Base-by-base conservation (phyloP, 2,113 vertebrate species). In the Epinephelus moara region DNA sequence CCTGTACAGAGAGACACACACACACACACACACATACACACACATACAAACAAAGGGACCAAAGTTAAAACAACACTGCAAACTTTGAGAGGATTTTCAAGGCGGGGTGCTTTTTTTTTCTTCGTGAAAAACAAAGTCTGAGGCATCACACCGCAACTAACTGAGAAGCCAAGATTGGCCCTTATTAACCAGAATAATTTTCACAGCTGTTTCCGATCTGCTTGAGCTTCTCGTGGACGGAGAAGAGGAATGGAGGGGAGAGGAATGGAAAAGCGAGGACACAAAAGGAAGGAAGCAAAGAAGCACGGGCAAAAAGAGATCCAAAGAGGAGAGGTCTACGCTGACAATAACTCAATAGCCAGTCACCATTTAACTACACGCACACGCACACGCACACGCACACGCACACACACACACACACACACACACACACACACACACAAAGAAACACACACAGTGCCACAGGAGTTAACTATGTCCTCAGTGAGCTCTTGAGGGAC, bases 181-280 rank as follows among this genome's bases (percentile, higher is more conserved):
- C 50, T 79, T 78, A 83, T 91, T 88, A 89, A 63, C 66, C 81
- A 85, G 70, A 89, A 91, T 88, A 86, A 91, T 90, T 91, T 85
- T 86, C 74, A 94, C 94, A 95, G 92, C 93, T 93, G 91, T 93
- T 95, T 94, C 83, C n/a, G 85, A 94, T 95, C 88, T 75, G 81
- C 87, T 93, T 82, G 83, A 78, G 79, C 86, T 87, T 82, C 83
- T 85, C 42, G 61, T 82, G 77, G 82, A 69, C 73, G 10, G 59
- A 81, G 63, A 23, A 55, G 70, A 27, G 21, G 53, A 71, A 62
- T 47, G 83, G 50, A 70, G 75, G n/a, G 30, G 60, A 67, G 66
- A 63, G 49, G 81, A 60, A 63, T 70, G 79, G 80, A 80, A 89
- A 86, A 82, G 67, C 12, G 18, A 82, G 27, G 62, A 61, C 55